Evolutionary conservation across 1,140 invertebrate genomes (phyloP).

Genomic region (Seison nebaliae): DNA sequence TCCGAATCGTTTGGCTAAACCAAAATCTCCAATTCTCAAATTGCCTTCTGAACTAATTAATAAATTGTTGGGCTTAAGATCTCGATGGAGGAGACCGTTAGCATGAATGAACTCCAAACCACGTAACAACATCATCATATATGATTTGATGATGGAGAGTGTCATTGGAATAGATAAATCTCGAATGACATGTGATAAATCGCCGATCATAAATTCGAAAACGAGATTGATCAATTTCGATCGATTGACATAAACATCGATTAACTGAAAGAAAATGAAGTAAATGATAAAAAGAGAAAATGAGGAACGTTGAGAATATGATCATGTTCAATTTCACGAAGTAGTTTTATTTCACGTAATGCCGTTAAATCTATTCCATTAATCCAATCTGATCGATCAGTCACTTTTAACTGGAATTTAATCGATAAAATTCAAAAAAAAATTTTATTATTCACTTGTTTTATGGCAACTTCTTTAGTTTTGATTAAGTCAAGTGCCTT

Average conservation of each 20-base stretch:
- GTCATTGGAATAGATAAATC: conserved; percentile 54
- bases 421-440: no score
- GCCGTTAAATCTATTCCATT: conserved; percentile 95
- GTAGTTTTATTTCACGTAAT: conserved; percentile 76
- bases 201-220: no score
- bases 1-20: conserved; percentile 61
- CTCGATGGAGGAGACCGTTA: conserved; percentile 87
- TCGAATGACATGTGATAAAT: no score
- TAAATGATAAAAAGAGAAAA: no score
- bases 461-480: no score
- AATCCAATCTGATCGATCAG: conserved; percentile 63
- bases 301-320: no score
- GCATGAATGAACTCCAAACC: conserved; percentile 80
- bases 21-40: conserved; percentile 42
- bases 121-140: conserved; percentile 69
- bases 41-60: conserved; percentile 67
- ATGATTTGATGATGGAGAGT: conserved; percentile 72
- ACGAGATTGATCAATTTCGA: conserved; percentile 1
- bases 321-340: conserved; percentile 81
- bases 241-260: background rate
- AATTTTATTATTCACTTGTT: no score
- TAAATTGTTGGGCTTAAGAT: conserved; percentile 95
- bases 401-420: conserved; percentile 88
- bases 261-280: background rate
- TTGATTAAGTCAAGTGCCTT: no score